Evolutionary conservation across 1,140 invertebrate species (phyloP), one percentile per base, ranked within the genome.

Genomic region (Drosophila oshimai): DNA sequence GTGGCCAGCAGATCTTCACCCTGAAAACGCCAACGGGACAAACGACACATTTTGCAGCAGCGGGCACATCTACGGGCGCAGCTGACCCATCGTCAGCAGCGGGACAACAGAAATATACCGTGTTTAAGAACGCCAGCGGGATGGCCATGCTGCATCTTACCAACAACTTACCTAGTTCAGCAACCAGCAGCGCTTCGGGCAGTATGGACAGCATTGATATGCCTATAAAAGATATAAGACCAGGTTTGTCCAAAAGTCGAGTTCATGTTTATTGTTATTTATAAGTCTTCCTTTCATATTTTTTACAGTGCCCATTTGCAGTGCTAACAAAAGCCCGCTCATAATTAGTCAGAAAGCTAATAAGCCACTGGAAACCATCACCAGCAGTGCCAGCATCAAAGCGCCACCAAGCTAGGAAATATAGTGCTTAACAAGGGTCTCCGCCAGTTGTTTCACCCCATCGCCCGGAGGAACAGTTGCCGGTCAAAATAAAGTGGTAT

Each of bases 181-280:
- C 37, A 0, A 2, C 33, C 37, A 20, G 22, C 20, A 75, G 34
- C 49, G 22, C 33, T 5, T 72, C 7, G 0, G 50, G 13, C 9
- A 75, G 91, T 44, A 62, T 93, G 29, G 93, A 94, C 73, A 94
- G 94, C 31, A 90, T 94, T 42, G 93, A 94, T 65, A 92, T 94
- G 71, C 94, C 94, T 3, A 94, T 94, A 67, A 67, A 83, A n/a
- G 37, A 51, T 0, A 18, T 36, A 0, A 83, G 72, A 18, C 28
- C 60, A 42, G 60, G 77, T 81, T 7, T 13, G 24, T 41, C 10
- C 0, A 5, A 24, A 26, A 6, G 4, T 22, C n/a, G n/a, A n/a
- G n/a, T n/a, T n/a, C n/a, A 20, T 12, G 4, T 5, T 6, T 7
- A 3, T n/a, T 33, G 0, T 26, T 2, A 4, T 1, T 5, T 6